These are phyloP conservation scores for Ceratina australensis DNA, from an alignment of 1,140 invertebrate genomes.

Conservation along the genomic window DNA sequence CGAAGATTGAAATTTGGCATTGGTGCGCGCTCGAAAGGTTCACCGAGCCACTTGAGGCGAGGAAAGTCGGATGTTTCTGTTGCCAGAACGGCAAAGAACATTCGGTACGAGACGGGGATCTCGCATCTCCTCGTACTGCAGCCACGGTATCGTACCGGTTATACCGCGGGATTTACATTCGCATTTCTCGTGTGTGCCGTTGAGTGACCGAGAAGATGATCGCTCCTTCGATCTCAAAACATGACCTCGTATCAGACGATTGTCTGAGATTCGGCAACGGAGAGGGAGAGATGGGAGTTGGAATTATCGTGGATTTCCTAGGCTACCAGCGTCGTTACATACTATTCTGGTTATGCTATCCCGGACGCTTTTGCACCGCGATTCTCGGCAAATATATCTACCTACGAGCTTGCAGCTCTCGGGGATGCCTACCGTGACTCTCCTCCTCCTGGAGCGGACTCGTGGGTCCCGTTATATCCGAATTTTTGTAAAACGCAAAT, in stretches of 20 bases:
- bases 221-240: too few species aligned
- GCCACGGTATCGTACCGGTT: slow-evolving; percentile 52
- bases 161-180: slow-evolving; percentile 59
- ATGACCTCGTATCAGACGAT: too few species aligned
- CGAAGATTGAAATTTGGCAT: neutral
- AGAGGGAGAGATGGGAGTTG: slow-evolving; percentile 34
- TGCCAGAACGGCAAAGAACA: slow-evolving; percentile 27
- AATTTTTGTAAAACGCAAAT: neutral
- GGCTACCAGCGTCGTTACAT: slow-evolving; percentile 57
- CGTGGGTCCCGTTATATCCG: slow-evolving; percentile 12
- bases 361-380: slow-evolving; percentile 67
- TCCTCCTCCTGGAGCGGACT: slow-evolving; percentile 19
- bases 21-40: slow-evolving; percentile 42
- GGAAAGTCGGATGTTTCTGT: slow-evolving; percentile 50
- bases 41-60: slow-evolving; percentile 26
- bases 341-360: slow-evolving; percentile 73
- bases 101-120: slow-evolving; percentile 31
- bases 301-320: slow-evolving; percentile 38
- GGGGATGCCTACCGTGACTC: slow-evolving; percentile 14
- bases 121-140: slow-evolving; percentile 25
- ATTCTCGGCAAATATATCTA: slow-evolving; percentile 73
- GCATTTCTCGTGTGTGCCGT: slow-evolving; percentile 8
- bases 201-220: slow-evolving; percentile 6
- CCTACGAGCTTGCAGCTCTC: slow-evolving; percentile 61
- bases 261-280: neutral